These are phyloP conservation scores for Glyphotaelius pellucidus DNA, from an alignment of 2,888 invertebrate species.

Conservation along the genomic window DNA sequence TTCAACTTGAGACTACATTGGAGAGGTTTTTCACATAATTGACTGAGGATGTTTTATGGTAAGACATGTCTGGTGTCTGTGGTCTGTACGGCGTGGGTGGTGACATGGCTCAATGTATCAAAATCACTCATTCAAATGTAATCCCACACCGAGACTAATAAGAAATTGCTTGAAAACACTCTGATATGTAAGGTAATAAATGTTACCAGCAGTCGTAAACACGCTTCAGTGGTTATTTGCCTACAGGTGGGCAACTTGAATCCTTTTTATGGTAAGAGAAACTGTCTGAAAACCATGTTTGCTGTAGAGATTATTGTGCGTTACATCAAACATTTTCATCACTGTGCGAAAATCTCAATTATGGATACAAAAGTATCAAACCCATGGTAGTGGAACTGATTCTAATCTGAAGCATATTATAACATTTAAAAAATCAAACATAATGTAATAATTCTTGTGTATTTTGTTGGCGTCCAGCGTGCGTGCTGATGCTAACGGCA, in stretches of 20 bases:
- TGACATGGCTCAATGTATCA: neutral
- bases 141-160: neutral
- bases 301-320: too few relatives aligned
- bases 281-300: neutral
- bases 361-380: too few relatives aligned
- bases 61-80: neutral
- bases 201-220: neutral
- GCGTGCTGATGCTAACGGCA: too few relatives aligned
- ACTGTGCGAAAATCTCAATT: too few relatives aligned
- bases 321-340: too few relatives aligned
- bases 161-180: neutral
- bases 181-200: neutral
- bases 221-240: neutral
- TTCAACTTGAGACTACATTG: neutral
- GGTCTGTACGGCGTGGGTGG: neutral
- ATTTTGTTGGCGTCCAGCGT: too few relatives aligned
- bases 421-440: too few relatives aligned
- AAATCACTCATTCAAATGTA: neutral
- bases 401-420: too few relatives aligned
- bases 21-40: neutral
- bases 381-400: too few relatives aligned
- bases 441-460: too few relatives aligned
- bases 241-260: neutral
- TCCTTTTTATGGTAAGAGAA: neutral
- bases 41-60: neutral